These are phyloP conservation scores for Beris chalybata DNA, from an alignment of 2,888 invertebrate species.

Conservation along the genomic window DNA sequence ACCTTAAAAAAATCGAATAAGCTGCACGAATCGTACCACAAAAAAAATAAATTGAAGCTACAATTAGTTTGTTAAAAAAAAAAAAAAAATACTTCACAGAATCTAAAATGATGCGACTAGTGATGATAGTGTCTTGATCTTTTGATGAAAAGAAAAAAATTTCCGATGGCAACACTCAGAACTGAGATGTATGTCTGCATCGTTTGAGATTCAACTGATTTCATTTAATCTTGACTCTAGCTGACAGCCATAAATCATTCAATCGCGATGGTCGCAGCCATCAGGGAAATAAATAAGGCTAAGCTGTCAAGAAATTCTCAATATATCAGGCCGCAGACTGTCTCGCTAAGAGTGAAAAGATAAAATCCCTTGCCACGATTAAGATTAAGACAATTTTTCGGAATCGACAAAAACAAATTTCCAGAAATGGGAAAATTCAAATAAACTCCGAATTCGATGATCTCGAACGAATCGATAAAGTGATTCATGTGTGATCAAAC, in stretches of 20 bases:
- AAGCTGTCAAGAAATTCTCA: too few species aligned
- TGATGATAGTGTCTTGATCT: not conserved
- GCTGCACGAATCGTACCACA: not conserved
- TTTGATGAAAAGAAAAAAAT: too few species aligned
- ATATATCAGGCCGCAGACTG: too few species aligned
- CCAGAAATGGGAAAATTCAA: too few species aligned
- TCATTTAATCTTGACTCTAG: conserved; percentile 24
- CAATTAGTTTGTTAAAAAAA: too few species aligned
- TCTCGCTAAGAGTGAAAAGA: too few species aligned
- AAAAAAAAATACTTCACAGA: not conserved
- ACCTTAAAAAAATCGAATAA: not conserved
- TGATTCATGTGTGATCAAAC: too few species aligned
- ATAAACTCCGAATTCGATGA: too few species aligned
- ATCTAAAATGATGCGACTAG: not conserved
- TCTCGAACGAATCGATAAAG: too few species aligned
- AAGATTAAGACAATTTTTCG: too few species aligned
- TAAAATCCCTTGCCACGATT: too few species aligned
- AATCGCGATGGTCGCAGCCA: conserved; percentile 23
- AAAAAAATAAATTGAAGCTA: not conserved
- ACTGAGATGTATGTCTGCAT: conserved; percentile 3
- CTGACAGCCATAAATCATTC: conserved; percentile 30
- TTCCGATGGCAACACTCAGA: not conserved
- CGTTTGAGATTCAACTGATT: conserved; percentile 14
- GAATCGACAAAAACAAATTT: too few species aligned
- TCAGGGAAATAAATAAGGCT: not conserved